Conservation (phyloP, 2,888 invertebrate genomes). For the Trichopoda pennipes region DNA sequence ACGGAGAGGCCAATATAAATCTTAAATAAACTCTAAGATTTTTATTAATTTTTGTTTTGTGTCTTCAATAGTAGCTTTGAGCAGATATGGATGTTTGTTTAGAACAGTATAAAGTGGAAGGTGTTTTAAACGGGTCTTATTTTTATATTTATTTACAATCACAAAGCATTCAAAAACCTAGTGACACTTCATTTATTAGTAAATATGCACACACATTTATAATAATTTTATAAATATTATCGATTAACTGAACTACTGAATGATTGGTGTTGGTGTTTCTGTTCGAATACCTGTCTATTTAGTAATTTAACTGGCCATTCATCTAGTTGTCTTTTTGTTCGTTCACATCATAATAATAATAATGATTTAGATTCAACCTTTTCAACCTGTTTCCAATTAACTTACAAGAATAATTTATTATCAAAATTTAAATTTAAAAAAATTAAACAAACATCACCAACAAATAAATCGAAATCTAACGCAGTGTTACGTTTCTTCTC, state of each 20-base stretch:
- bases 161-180: constrained; percentile 58
- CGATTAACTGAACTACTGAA: background rate
- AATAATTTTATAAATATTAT: constrained; percentile 43
- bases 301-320: constrained; percentile 17
- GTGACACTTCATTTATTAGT: constrained; percentile 66
- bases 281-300: constrained; percentile 3
- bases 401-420: constrained; percentile 39
- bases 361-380: constrained; percentile 52
- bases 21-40: constrained; percentile 34
- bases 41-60: constrained; percentile 2
- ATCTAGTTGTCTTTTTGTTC: constrained; percentile 10
- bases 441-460: too few species aligned
- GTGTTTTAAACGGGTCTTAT: constrained; percentile 60
- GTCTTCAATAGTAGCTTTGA: background rate
- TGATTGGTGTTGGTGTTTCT: background rate
- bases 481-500: too few species aligned
- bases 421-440: background rate
- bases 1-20: constrained; percentile 61
- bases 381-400: constrained; percentile 65
- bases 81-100: constrained; percentile 11
- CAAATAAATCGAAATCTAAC: too few species aligned
- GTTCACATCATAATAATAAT: background rate
- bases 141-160: constrained; percentile 48
- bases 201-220: constrained; percentile 43
- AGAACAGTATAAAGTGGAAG: constrained; percentile 35